A percentile compares a stretch with the other conserved stretches of the same genome.
Evolutionary conservation across 2,797 vertebrate genomes (phyloP).

Genomic region (Chelon labrosus): DNA sequence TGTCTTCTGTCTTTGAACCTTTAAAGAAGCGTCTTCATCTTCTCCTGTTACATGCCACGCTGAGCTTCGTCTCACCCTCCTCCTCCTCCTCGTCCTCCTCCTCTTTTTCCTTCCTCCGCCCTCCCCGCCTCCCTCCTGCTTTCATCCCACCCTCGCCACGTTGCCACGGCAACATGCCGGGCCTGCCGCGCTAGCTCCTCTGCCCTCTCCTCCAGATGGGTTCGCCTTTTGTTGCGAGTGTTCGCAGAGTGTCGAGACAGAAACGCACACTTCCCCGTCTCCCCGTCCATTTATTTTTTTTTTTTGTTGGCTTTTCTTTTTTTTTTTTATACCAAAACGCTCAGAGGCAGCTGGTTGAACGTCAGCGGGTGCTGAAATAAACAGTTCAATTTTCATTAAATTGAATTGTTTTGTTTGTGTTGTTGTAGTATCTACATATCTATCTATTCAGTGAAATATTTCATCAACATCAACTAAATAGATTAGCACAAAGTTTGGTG

Average conservation of each 20-base stretch:
- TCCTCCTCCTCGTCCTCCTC: conserved; percentile 20
- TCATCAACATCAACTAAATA: no score
- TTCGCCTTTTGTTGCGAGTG: conserved; percentile 66
- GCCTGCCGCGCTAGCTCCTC: conserved; percentile 76
- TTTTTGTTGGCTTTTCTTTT: no score
- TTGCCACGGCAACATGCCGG: conserved; percentile 85
- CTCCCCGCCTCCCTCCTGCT: conserved; percentile 33
- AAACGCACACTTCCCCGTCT: conserved; percentile 32
- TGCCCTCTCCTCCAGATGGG: conserved; percentile 82
- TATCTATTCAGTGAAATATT: no score
- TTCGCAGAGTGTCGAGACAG: conserved; percentile 35
- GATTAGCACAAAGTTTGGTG: no score
- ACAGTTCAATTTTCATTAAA: background rate
- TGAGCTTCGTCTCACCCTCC: conserved; percentile 23
- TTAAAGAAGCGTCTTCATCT: conserved; percentile 55
- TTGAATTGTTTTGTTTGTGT: background rate
- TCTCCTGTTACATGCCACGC: conserved; percentile 53
- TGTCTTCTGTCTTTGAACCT: conserved; percentile 6
- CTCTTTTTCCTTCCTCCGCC: conserved; percentile 22
- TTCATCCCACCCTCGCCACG: conserved; percentile 78
- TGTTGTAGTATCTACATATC: no score
- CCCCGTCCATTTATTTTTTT: conserved; percentile 25
- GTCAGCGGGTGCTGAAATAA: conserved; percentile 5
- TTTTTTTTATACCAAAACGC: conserved; percentile 17
- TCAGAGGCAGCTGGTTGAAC: conserved; percentile 9